Evolutionary conservation across 2,113 vertebrate genomes (phyloP).

Genomic region (human (Homo sapiens)): DNA sequence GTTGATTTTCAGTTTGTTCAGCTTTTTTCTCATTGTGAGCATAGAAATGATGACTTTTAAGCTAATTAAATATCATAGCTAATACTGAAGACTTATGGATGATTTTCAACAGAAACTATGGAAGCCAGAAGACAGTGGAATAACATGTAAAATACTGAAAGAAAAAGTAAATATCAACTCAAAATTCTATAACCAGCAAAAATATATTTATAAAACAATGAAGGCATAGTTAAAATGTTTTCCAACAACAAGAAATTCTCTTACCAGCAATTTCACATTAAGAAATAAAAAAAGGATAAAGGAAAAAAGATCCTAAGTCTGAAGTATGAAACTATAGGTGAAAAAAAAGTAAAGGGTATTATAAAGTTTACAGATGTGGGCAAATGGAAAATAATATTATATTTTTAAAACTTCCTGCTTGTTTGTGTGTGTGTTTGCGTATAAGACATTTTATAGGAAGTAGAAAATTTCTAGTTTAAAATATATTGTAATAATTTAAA

Average conservation of each 20-base stretch:
- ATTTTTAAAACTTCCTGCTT: neutral
- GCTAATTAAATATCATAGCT: neutral
- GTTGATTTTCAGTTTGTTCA: neutral
- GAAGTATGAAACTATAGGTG: neutral
- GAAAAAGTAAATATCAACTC: neutral
- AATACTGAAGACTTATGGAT: neutral
- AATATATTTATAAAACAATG: neutral
- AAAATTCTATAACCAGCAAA: neutral
- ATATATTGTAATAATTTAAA: neutral
- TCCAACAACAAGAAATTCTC: neutral
- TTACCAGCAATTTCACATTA: neutral
- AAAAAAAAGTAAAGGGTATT: neutral
- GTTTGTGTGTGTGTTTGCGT: neutral
- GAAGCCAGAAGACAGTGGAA: neutral
- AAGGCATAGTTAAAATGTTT: neutral
- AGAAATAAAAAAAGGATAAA: neutral
- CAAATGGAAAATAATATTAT: neutral
- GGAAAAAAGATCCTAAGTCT: neutral
- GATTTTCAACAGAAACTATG: neutral
- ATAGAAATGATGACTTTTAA: neutral
- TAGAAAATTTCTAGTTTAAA: neutral
- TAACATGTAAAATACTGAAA: neutral
- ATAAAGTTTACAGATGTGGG: neutral
- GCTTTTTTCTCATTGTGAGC: neutral
- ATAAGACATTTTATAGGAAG: neutral